Percentiles rank a stretch among this genome's conserved stretches.
These are phyloP conservation scores for Heterodera schachtii DNA, from an alignment of 1,140 invertebrate species.

Conservation along the genomic window DNA sequence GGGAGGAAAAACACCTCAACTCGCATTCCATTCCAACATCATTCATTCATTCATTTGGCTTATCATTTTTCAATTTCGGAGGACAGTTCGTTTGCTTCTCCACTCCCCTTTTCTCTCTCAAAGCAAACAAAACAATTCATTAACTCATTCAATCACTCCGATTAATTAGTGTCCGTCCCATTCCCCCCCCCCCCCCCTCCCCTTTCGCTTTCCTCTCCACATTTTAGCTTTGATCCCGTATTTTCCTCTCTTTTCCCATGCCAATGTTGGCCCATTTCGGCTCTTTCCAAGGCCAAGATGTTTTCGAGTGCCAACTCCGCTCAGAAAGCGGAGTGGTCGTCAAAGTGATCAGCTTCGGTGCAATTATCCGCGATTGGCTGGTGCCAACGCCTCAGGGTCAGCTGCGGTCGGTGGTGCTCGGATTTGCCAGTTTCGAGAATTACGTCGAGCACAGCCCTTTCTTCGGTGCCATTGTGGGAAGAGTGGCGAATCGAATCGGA, in stretches of 20 bases:
- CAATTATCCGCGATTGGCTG: conserved; percentile 27
- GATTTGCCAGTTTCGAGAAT: conserved; percentile 25
- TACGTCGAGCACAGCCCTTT: conserved; percentile 26
- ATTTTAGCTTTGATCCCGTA: neutral
- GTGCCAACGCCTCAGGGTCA: neutral
- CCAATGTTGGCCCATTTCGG: conserved; percentile 14
- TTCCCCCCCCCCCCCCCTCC: no score
- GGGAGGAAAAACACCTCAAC: no score
- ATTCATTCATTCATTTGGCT: no score
- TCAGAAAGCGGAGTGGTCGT: conserved; percentile 16
- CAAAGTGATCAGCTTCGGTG: conserved; percentile 25
- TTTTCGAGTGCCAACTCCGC: conserved; percentile 22
- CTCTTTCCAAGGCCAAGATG: conserved; percentile 20
- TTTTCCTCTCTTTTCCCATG: neutral
- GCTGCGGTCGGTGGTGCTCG: conserved; percentile 22
- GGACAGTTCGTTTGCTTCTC: no score
- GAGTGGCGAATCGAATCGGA: conserved; percentile 27
- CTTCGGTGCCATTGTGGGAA: conserved; percentile 22
- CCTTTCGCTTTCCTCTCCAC: neutral
- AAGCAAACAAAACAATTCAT: no score
- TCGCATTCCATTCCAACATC: no score
- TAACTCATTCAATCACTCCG: no score
- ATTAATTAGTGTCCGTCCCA: no score
- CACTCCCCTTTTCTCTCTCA: no score
- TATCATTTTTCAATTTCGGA: no score